phyloP scores from a whole-genome alignment of 2,888 invertebrate genomes.

The Patella depressa region DNA sequence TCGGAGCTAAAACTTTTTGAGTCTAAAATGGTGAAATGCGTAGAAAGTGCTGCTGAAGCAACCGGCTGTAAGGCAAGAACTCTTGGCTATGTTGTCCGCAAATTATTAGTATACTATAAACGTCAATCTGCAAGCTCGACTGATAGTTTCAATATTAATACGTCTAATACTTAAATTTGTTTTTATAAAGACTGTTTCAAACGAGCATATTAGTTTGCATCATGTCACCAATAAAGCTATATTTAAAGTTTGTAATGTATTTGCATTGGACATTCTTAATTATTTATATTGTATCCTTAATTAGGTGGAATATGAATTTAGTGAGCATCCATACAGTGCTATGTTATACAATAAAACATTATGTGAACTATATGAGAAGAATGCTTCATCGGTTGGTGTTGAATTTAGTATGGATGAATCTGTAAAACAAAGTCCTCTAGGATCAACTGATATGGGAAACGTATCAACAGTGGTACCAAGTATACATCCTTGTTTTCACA shows the following conservation, averaged over 20 bases:
- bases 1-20: constrained; percentile 50
- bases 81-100: too few species aligned
- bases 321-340: constrained; percentile 21
- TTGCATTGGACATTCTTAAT: too few species aligned
- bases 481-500: constrained; percentile 56
- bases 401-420: not conserved
- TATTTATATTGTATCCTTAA: too few species aligned
- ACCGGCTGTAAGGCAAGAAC: constrained; percentile 54
- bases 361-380: constrained; percentile 24
- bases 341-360: constrained; percentile 31
- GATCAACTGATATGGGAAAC: constrained; percentile 65
- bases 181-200: too few species aligned
- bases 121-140: too few species aligned
- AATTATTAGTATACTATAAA: too few species aligned
- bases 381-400: constrained; percentile 23
- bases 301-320: not conserved
- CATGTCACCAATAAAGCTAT: too few species aligned
- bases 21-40: constrained; percentile 49
- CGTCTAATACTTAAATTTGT: too few species aligned
- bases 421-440: constrained; percentile 16
- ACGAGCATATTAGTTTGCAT: too few species aligned
- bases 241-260: too few species aligned
- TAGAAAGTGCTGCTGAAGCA: constrained; percentile 61
- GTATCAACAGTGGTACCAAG: constrained; percentile 60
- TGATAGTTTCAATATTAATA: too few species aligned